Percentiles rank a stretch among this genome's conserved stretches.
These are phyloP conservation scores for Taeniopygia guttata DNA, from an alignment of 2,797 vertebrate genomes.

Conservation along the genomic window DNA sequence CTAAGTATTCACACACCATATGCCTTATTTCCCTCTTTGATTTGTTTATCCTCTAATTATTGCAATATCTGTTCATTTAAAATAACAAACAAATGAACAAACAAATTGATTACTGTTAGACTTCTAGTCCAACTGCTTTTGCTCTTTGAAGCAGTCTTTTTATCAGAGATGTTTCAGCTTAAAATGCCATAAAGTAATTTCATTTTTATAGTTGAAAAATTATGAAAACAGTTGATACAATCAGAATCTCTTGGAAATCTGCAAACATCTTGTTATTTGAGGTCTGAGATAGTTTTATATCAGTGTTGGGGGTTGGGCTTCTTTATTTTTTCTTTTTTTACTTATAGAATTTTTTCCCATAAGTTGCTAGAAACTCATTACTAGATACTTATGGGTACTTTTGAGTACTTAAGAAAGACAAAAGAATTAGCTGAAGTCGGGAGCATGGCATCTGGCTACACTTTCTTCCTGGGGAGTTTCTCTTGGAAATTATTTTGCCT, in stretches of 20 bases:
- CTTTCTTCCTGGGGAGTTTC: neutral
- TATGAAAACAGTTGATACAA: neutral
- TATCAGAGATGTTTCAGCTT: neutral
- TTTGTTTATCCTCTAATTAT: neutral
- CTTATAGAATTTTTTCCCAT: neutral
- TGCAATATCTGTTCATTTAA: neutral
- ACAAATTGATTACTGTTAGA: neutral
- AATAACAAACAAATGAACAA: neutral
- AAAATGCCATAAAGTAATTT: neutral
- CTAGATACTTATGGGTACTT: neutral
- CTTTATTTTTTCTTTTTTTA: neutral
- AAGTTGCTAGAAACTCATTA: neutral
- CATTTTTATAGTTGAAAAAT: neutral
- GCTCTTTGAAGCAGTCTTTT: neutral
- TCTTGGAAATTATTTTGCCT: neutral
- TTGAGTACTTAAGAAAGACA: neutral
- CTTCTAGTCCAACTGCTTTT: neutral
- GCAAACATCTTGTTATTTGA: neutral
- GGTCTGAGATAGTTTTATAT: neutral
- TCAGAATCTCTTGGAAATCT: neutral
- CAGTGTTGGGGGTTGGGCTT: neutral
- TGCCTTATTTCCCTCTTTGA: neutral
- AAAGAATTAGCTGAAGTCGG: neutral
- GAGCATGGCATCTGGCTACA: neutral
- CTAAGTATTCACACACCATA: neutral